Base-by-base conservation (phyloP, 37 sponge, comb jelly and placozoan species). In the Agelas oroides region DNA sequence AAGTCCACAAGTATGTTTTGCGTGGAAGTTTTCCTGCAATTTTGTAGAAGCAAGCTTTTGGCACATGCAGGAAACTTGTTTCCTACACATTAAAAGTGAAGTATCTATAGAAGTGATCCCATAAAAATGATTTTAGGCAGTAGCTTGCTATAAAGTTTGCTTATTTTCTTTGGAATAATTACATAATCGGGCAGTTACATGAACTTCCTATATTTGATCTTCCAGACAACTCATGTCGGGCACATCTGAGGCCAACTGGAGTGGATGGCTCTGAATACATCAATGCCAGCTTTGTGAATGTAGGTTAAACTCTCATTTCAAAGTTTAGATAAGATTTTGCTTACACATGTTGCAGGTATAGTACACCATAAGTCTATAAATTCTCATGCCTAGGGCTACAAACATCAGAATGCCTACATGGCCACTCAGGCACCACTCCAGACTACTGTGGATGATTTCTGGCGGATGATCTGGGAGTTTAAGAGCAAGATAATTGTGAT, bases 201-300 rank as follows among this genome's bases (percentile, higher is more conserved):
- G 46, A 46, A 46, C 8, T 46, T 8, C 46, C n/a, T n/a, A n/a
- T n/a, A n/a, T 46, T 46, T 46, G 5, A 46, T 46, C 67, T 39
- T 25, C 14, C 40, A 84, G 90, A 80, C 63, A 84, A 90, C 69
- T 19, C 65, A 59, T 46, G 65, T 53, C 78, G 90, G 5, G 79
- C 80, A 17, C 73, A 75, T 19, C 85, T 90, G 36, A 84, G 85
- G 61, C 73, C 85, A 15, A 77, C 71, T 57, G 90, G 86, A 59
- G 79, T 53, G 19, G 71, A 84, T 36, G 90, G 90, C 1, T 84
- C 90, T 24, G 90, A 90, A 15, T 90, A 84, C 59, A 90, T 90
- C 79, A 90, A 90, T 79, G 90, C 90, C 71, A 90, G 90, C 75
- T 90, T 90, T 64, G 62, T 90, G 58, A 85, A 90, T 84, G 90